A percentile compares a stretch with the other conserved stretches of the same genome.
phyloP scores from a whole-genome alignment of 2,888 invertebrate genomes.

The Aphodius granarius region DNA sequence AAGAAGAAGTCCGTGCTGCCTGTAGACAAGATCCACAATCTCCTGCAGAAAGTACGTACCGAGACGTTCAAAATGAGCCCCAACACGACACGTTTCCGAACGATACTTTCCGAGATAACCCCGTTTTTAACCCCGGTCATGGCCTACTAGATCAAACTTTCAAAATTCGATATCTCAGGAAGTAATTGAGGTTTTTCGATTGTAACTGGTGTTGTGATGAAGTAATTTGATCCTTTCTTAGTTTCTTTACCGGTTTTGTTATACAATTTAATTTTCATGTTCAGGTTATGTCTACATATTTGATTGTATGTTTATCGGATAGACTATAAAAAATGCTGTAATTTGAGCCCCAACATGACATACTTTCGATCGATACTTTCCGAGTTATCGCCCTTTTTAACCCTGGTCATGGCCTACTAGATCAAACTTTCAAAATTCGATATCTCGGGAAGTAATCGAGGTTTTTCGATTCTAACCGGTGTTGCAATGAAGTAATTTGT shows the following conservation, averaged over 20 bases:
- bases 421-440: not conserved
- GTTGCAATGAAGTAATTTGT: not conserved
- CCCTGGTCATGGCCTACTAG: not conserved
- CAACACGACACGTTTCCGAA: not conserved
- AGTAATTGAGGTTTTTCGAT: not conserved
- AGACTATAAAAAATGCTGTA: not conserved
- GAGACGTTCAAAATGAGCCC: not conserved
- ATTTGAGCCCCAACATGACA: not conserved
- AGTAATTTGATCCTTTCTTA: not conserved
- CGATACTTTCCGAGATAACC: not conserved
- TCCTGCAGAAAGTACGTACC: slow-evolving; percentile 72
- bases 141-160: not conserved
- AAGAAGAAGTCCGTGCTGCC: slow-evolving; percentile 78
- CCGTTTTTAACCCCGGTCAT: not conserved
- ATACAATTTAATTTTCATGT: not conserved
- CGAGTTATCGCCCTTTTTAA: not conserved
- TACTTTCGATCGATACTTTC: not conserved
- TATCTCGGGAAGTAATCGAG: not conserved
- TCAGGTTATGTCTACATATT: not conserved
- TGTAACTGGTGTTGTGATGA: not conserved
- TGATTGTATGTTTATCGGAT: not conserved
- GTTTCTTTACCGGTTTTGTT: not conserved
- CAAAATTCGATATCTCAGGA: not conserved
- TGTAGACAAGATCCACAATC: slow-evolving; percentile 85
- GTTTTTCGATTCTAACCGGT: not conserved